phyloP scores from a whole-genome alignment of 2,888 invertebrate genomes.

The Eucriotettix oculatus region DNA sequence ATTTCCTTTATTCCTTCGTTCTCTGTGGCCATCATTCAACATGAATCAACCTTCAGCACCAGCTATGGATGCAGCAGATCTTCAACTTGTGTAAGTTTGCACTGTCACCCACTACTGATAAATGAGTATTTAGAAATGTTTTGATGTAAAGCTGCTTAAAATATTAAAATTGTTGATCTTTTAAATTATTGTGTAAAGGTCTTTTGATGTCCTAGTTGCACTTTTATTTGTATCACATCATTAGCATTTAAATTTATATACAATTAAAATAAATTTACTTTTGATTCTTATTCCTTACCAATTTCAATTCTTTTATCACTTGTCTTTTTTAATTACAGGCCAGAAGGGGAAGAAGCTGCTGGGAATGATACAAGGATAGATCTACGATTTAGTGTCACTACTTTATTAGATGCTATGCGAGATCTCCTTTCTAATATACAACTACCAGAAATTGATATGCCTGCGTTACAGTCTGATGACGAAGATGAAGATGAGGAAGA shows the following conservation, averaged over 20 bases:
- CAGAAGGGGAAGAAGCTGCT: constrained; percentile 17
- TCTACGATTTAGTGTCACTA: constrained; percentile 44
- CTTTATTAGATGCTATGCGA: constrained; percentile 53
- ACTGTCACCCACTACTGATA: too few species aligned
- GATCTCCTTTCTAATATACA: constrained; percentile 50
- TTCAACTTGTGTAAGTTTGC: constrained; percentile 1
- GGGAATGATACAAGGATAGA: constrained; percentile 32
- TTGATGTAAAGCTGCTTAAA: too few species aligned
- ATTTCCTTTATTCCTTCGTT: constrained; percentile 46
- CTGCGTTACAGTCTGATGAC: constrained; percentile 37
- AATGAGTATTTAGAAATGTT: too few species aligned
- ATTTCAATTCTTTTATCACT: too few species aligned
- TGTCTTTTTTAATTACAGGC: background rate
- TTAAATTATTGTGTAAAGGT: too few species aligned
- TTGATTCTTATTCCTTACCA: too few species aligned
- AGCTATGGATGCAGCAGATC: background rate
- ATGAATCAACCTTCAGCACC: constrained; percentile 17
- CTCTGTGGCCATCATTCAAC: constrained; percentile 52
- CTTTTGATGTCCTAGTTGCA: too few species aligned
- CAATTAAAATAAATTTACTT: too few species aligned
- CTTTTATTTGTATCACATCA: too few species aligned
- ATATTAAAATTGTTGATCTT: too few species aligned
- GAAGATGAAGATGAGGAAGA: constrained; percentile 33
- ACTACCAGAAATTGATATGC: constrained; percentile 30
- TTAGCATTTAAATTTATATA: too few species aligned